These are phyloP conservation scores for Drosophila teissieri DNA, from an alignment of 1,140 invertebrate genomes.

Conservation along the genomic window DNA sequence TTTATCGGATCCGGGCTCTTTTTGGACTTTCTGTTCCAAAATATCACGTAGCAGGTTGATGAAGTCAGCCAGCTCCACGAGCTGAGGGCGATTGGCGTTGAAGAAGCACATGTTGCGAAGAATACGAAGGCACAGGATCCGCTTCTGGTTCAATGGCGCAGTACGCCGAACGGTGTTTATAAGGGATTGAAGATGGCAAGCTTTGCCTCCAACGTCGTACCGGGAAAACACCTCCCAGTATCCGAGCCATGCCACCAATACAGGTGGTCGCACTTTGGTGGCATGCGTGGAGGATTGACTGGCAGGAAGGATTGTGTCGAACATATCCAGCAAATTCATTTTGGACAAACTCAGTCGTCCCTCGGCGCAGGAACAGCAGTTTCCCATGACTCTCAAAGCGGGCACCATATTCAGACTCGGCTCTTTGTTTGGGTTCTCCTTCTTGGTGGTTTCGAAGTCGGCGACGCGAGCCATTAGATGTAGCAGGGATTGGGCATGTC, in stretches of 20 bases:
- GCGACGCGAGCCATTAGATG: conserved; percentile 65
- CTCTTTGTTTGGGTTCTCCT: conserved; percentile 20
- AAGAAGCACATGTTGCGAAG: conserved; percentile 78
- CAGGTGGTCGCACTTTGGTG: conserved; percentile 80
- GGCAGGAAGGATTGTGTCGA: conserved; percentile 72
- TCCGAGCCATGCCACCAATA: conserved; percentile 84
- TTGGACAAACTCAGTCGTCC: conserved; percentile 65
- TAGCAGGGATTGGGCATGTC: conserved; percentile 63
- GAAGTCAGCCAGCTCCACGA: conserved; percentile 48
- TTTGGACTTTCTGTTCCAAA: conserved; percentile 17
- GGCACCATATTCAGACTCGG: conserved; percentile 11
- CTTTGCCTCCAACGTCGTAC: conserved; percentile 79
- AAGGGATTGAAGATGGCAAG: conserved; percentile 59
- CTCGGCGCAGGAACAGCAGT: conserved; percentile 71
- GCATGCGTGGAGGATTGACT: background rate
- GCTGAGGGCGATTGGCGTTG: conserved; percentile 47
- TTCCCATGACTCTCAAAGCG: conserved; percentile 62
- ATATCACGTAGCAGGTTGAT: conserved; percentile 57
- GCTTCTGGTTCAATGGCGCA: conserved; percentile 12
- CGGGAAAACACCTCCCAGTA: conserved; percentile 85
- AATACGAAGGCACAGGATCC: conserved; percentile 60
- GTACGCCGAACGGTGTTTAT: conserved; percentile 37
- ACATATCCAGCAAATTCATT: conserved; percentile 81
- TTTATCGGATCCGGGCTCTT: background rate
- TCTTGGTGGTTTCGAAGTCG: conserved; percentile 64